Evolutionary conservation across 2,113 vertebrate genomes (phyloP), one percentile per base, ranked within the genome.

Genomic region (Pimephales promelas): DNA sequence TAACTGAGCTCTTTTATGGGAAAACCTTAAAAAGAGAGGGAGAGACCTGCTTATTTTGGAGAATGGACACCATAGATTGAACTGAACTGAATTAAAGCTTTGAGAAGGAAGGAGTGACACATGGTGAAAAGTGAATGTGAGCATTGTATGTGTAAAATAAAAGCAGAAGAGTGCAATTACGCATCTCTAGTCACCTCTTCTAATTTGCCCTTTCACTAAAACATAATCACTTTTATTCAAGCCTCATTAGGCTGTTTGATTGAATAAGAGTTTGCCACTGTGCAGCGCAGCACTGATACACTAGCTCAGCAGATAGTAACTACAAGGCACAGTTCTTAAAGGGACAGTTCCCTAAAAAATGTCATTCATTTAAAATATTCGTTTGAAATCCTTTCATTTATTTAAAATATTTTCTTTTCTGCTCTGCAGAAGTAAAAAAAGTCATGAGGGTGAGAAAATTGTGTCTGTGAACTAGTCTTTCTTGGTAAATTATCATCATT

Each of bases 41-140:
- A 76, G 28, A 83, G 40, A 16, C 28, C 6, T 82, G 85, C 83
- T 85, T 80, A 71, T 82, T 77, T 87, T 87, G 70, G 61, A 84
- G 66, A 45, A 3, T 16, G 40, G 10, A 52, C 47, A 80, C 28
- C 10, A 62, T 24, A 64, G 26, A 62, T 59, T 36, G 4, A 52
- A 70, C 43, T 13, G 57, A 75, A 88, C 86, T 88, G 22, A 56
- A 66, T 16, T 18, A 54, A 57, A 26, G 13, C 13, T 26, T 26
- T 8, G 22, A 45, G 2, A 18, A 20, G 3, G 13, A 20, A 54
- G 54, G 34, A 71, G 40, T 16, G 40, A 47, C 5, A 3, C 10
- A 14, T 72, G 9, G n/a, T 1, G 18, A 56, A 59, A 59, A 59
- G 40, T 45, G 11, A 72, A 71, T 14, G 11, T 9, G 13, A 24